phyloP scores from a whole-genome alignment of 2,797 vertebrate species.

The Cygnus olor region DNA sequence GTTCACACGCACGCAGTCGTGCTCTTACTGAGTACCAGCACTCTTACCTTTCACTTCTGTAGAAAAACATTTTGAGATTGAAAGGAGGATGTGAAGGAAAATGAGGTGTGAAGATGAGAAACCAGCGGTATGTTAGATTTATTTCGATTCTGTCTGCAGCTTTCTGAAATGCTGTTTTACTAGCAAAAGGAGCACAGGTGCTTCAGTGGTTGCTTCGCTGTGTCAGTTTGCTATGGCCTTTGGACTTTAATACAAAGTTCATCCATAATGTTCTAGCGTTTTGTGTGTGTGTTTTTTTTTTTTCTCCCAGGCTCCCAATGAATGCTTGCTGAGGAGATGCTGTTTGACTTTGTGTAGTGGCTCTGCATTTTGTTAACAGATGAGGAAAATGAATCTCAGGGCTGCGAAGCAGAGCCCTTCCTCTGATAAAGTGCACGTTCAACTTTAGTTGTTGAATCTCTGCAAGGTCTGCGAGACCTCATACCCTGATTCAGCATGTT shows the following conservation, averaged over 20 bases:
- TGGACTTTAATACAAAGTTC: not conserved
- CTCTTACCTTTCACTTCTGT: not conserved
- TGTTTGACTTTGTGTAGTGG: not conserved
- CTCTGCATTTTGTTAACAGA: not conserved
- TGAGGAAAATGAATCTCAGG: fast-evolving
- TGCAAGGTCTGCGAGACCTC: not conserved
- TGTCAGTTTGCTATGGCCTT: not conserved
- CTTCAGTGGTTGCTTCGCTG: not conserved
- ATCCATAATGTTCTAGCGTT: not conserved
- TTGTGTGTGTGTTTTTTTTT: not conserved
- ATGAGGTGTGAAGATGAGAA: not conserved
- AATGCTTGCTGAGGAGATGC: not conserved
- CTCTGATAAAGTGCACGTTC: fast-evolving
- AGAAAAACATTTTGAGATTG: not conserved
- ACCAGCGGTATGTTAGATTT: not conserved
- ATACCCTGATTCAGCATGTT: not conserved
- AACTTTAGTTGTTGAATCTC: not conserved
- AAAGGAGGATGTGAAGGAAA: not conserved
- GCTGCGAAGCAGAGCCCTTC: not conserved
- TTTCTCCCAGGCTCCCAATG: not conserved
- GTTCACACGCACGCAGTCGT: not conserved
- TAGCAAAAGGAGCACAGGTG: not conserved
- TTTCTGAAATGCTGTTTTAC: not conserved
- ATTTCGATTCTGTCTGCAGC: not conserved
- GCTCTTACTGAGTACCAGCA: not conserved